Evolutionary conservation across 2,888 invertebrate species (phyloP), one percentile per base, ranked within the genome.

Genomic region (Carabus problematicus): DNA sequence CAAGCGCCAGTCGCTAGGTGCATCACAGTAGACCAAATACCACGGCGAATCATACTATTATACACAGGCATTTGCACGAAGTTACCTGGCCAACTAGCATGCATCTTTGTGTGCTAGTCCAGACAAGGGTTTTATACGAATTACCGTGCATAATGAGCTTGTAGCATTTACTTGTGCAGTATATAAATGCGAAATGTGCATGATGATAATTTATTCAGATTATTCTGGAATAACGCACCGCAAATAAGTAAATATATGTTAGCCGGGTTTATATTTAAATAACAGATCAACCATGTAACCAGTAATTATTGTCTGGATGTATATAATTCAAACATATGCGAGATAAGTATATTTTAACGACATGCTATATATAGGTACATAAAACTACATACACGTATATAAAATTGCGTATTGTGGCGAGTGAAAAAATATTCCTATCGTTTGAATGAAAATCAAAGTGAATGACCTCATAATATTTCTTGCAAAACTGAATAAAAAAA

Each of bases 231-330:
- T 47, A 47, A 47, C 47, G 47, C 47, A 47, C 47, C n/a, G n/a
- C 47, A 47, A 7, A 14, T 47, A 47, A 14, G 16, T 14, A 47
- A 47, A 14, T 47, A 47, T 12, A 47, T 47, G n/a, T 3, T 9
- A 9, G 16, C 47, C 12, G 14, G 47, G 43, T 47, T 47, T 39
- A 43, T 39, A 61, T 61, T 61, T 61, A 61, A 61, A 61, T 61
- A 47, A 18, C 61, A 61, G 19, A 47, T 47, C 39, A 47, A 9
- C 8, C 29, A 29, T 29, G 29, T 29, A 29, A 29, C 29, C 29
- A 29, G 29, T 29, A 29, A 29, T 29, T 29, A 29, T 29, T 29
- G 29, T 29, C 29, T 29, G 29, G n/a, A n/a, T 29, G 29, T 29
- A 29, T 6, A 6, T 29, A 29, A 29, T 29, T 29, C 29, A 29